Evolutionary conservation across 2,113 vertebrate species (phyloP).

Genomic region (Oreochromis aureus): DNA sequence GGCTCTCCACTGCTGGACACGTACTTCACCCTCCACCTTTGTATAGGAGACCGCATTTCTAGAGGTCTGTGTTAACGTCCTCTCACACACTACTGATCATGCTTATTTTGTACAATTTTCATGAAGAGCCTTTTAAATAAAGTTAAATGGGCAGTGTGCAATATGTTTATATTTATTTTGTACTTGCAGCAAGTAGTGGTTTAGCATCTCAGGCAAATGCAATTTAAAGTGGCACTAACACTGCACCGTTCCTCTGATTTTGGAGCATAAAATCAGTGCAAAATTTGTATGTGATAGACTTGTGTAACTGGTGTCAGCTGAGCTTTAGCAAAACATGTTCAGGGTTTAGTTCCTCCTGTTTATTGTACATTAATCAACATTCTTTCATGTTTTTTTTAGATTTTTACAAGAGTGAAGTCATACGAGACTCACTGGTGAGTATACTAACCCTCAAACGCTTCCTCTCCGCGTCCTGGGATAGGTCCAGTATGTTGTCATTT

Average conservation of each 20-base stretch:
- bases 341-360: background rate
- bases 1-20: slow-evolving; percentile 91
- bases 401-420: slow-evolving; percentile 97
- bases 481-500: background rate
- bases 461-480: background rate
- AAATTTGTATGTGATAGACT: background rate
- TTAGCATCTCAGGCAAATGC: background rate
- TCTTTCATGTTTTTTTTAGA: slow-evolving; percentile 64
- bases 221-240: background rate
- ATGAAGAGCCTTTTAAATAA: background rate
- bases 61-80: slow-evolving; percentile 60
- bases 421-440: slow-evolving; percentile 98
- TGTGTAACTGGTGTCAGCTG: background rate
- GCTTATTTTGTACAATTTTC: background rate
- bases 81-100: background rate
- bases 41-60: slow-evolving; percentile 76
- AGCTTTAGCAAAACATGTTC: background rate
- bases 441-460: background rate
- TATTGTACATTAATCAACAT: background rate
- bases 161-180: fast-evolving
- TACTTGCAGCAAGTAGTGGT: fast-evolving
- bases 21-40: slow-evolving; percentile 94
- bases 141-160: background rate
- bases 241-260: background rate
- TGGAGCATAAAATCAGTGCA: background rate